Conservation (phyloP, 2,888 invertebrate species). For the Choreutis nemorana region DNA sequence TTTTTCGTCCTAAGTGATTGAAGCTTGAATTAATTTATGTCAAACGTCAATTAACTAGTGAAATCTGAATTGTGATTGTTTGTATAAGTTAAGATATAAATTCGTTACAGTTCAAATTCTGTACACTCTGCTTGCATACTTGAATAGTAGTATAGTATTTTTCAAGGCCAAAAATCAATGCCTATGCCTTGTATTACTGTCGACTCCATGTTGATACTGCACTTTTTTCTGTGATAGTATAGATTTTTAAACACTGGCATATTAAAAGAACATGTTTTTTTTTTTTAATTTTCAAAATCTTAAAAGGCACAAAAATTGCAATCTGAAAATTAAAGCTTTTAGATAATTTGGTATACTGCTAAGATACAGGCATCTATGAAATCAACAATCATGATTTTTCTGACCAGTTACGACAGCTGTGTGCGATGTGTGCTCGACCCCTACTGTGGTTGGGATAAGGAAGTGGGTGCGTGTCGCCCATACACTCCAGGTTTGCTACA, state of each 20-base stretch:
- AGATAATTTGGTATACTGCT: not conserved
- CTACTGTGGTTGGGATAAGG: conserved; percentile 76
- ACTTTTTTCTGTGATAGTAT: not conserved
- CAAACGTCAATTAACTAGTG: no score
- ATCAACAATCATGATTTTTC: conserved; percentile 2
- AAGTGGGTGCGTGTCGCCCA: conserved; percentile 63
- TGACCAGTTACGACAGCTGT: conserved; percentile 67
- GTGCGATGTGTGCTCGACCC: conserved; percentile 71
- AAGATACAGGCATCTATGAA: not conserved
- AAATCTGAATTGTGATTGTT: no score
- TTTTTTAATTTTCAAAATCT: not conserved
- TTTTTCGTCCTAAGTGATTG: no score
- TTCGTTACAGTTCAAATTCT: no score
- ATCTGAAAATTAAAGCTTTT: not conserved
- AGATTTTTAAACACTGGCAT: no score
- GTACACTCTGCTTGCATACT: no score
- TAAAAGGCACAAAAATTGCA: not conserved
- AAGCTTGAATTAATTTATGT: no score
- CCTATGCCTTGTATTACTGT: not conserved
- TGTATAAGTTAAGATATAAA: no score
- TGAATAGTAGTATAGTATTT: no score
- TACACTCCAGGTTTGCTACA: conserved; percentile 66
- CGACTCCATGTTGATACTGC: not conserved
- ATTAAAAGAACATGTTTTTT: no score
- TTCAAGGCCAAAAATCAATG: no score